Base-by-base conservation (phyloP, 2,113 vertebrate species). In the Tupaia chinensis region DNA sequence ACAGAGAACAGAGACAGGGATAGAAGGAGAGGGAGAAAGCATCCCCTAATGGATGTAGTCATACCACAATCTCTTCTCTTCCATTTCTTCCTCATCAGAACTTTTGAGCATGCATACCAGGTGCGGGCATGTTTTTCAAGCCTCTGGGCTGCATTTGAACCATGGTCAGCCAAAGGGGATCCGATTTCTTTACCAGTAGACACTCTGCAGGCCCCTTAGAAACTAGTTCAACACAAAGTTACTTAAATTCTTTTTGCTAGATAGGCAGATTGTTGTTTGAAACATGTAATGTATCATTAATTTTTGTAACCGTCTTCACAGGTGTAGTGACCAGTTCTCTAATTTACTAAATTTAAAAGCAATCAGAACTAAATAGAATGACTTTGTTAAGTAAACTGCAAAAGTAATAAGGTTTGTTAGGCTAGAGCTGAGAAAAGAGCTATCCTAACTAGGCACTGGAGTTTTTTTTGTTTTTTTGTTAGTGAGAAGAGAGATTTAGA, bases 301-400 rank as follows among this genome's bases (percentile, higher is more conserved):
- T 83, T 95, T 89, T 92, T 97, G 25, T 85, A 88, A 44, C 25
- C 54, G 65, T 87, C 44, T 92, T 89, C 93, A 73, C 63, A 54
- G 84, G 44, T 66, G 80, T 83, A 74, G 0, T 85, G 82, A 92
- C 72, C 44, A 53, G 0, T 74, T 95, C 8, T 87, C 23, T 86
- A 78, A 89, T 61, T 84, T 90, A 91, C 61, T 81, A 77, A 93
- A 89, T 77, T 95, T 96, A 89, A 91, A 96, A 93, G 73, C 56
- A 73, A 5, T 61, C 27, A 82, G 56, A 92, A 89, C n/a, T 90
- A 84, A 80, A 93, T 11, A 80, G 53, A 79, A 68, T 85, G 82
- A 34, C 61, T 84, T 96, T 73, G 82, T 68, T 87, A 84, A 80
- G 68, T 82, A 94, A 96, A 74, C 23, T 85, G 17, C 69, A 86